Conservation (phyloP, 2,113 vertebrate genomes). For the Heterochromis multidens region DNA sequence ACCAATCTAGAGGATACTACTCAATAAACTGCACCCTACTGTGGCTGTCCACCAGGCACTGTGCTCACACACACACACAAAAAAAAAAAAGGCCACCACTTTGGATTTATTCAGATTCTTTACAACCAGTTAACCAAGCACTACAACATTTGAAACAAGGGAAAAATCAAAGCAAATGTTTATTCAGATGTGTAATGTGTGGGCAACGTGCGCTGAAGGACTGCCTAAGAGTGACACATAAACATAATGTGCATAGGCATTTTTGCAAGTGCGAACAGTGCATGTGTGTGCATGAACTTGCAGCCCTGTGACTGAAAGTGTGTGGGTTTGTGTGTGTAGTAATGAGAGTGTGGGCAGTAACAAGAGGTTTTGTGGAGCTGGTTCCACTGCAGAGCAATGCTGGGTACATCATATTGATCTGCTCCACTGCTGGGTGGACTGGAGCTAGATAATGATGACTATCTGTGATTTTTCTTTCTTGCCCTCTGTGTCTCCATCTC, state of each 20-base stretch:
- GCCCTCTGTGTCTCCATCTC: slow-evolving; percentile 22
- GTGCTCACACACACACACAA: background rate
- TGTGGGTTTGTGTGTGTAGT: slow-evolving; percentile 10
- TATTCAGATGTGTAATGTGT: slow-evolving; percentile 8
- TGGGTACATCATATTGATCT: slow-evolving; percentile 63
- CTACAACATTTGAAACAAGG: background rate
- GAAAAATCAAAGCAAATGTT: slow-evolving; percentile 18
- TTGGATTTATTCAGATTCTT: background rate
- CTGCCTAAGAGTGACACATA: background rate
- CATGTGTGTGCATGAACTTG: background rate
- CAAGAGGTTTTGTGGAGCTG: slow-evolving; percentile 52
- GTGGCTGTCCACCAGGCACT: background rate
- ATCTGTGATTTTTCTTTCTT: slow-evolving; percentile 51
- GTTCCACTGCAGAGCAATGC: slow-evolving; percentile 48
- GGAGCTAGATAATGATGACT: slow-evolving; percentile 65
- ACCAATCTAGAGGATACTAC: background rate
- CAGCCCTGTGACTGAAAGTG: background rate
- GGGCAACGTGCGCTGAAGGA: background rate
- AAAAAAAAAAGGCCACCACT: background rate
- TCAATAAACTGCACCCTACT: background rate
- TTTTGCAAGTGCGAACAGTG: background rate
- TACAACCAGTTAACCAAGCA: background rate
- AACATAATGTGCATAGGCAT: background rate
- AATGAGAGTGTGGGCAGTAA: slow-evolving; percentile 48
- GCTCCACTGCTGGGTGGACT: slow-evolving; percentile 51